Conservation (phyloP, 2,888 invertebrate genomes). For the Falcaria lacertinaria region DNA sequence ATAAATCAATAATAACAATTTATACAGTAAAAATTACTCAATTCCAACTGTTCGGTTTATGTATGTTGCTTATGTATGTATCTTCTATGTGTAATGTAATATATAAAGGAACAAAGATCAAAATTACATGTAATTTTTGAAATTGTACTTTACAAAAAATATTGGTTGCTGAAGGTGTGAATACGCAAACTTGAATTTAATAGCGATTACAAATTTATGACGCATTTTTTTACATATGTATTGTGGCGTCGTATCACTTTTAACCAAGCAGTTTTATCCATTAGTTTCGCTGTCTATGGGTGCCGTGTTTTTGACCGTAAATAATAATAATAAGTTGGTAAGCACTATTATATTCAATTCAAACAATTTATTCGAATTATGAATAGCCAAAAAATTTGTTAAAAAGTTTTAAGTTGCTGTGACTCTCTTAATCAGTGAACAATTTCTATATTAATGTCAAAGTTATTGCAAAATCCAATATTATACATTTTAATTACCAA, state of each 20-base stretch:
- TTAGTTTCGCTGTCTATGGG: too few species aligned
- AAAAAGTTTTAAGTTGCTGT: constrained; percentile 3
- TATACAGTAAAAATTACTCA: constrained; percentile 7
- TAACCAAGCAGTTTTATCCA: too few species aligned
- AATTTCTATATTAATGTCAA: constrained; percentile 19
- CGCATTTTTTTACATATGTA: too few species aligned
- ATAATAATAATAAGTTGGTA: too few species aligned
- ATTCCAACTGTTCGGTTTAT: constrained; percentile 17
- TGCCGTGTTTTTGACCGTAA: too few species aligned
- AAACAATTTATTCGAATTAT: too few species aligned
- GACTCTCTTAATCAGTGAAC: constrained; percentile 9
- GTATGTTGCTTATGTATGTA: constrained; percentile 14
- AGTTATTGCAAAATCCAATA: constrained; percentile 43
- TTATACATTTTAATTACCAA: constrained; percentile 50
- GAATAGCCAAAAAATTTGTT: neutral
- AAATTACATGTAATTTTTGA: neutral
- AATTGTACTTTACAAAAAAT: neutral
- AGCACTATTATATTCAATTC: too few species aligned
- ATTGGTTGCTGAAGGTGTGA: too few species aligned
- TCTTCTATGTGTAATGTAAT: constrained; percentile 12
- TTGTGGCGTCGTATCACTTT: too few species aligned
- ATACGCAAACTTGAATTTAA: too few species aligned
- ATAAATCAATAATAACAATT: neutral
- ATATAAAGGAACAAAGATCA: neutral
- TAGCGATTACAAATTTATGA: too few species aligned